phyloP scores from a whole-genome alignment of 2,113 vertebrate genomes.

The Menidia beryllina region DNA sequence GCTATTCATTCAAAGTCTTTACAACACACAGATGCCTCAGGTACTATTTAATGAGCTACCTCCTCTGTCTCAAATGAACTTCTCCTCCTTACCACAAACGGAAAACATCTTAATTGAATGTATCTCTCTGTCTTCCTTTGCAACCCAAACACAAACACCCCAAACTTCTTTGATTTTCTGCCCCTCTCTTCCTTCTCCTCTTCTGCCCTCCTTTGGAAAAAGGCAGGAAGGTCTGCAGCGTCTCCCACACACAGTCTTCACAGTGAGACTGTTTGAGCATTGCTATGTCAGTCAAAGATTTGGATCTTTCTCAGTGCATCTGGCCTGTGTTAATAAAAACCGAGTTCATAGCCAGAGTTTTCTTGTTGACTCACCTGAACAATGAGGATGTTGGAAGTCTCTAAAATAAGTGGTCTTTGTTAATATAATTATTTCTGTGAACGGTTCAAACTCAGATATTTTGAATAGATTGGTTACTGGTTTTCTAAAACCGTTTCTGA shows the following conservation, averaged over 20 bases:
- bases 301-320: constrained; percentile 10
- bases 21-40: constrained; percentile 14
- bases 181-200: constrained; percentile 79
- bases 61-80: constrained; percentile 26
- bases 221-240: constrained; percentile 57
- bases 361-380: constrained; percentile 1
- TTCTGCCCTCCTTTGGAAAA: constrained; percentile 85
- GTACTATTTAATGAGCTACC: constrained; percentile 1
- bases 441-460: too few species aligned
- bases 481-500: too few species aligned
- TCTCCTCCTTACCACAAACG: constrained; percentile 28
- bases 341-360: not conserved
- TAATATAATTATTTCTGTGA: too few species aligned
- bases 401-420: too few species aligned
- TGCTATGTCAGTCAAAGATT: not conserved
- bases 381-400: not conserved
- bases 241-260: constrained; percentile 15
- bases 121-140: not conserved
- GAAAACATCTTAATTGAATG: constrained; percentile 13
- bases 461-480: too few species aligned
- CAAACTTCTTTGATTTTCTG: constrained; percentile 38
- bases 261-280: not conserved
- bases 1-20: constrained; percentile 13
- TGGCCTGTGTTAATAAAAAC: constrained; percentile 14
- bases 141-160: constrained; percentile 12